phyloP scores from a whole-genome alignment of 2,888 invertebrate genomes.

The Caenorhabditis parvicauda region DNA sequence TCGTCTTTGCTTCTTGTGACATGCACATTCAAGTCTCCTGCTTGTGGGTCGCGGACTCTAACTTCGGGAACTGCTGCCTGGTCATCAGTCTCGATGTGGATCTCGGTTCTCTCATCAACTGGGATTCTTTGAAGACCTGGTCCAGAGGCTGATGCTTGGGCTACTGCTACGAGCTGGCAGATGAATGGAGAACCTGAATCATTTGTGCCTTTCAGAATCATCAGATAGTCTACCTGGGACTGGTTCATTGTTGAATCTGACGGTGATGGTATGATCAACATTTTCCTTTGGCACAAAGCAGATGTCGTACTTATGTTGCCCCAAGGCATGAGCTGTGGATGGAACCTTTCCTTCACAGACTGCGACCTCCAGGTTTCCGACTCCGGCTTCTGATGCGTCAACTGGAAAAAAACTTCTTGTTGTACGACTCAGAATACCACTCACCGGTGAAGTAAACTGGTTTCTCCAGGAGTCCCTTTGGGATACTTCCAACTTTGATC shows the following conservation, averaged over 20 bases:
- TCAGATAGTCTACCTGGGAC: conserved; percentile 68
- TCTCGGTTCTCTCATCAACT: conserved; percentile 70
- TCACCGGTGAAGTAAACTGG: conserved; percentile 76
- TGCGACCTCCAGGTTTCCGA: conserved; percentile 95
- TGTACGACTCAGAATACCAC: background rate
- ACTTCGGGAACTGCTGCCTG: conserved; percentile 32
- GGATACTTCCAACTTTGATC: conserved; percentile 74
- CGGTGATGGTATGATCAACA: conserved; percentile 58
- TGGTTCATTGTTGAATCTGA: conserved; percentile 67
- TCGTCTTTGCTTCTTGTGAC: conserved; percentile 35
- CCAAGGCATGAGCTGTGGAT: conserved; percentile 91
- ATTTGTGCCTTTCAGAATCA: background rate
- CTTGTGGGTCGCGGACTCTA: conserved; percentile 49
- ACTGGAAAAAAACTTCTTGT: conserved; percentile 64
- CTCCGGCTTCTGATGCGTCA: conserved; percentile 95
- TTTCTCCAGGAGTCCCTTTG: conserved; percentile 80
- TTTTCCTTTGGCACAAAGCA: conserved; percentile 59
- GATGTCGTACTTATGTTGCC: conserved; percentile 70
- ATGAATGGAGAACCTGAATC: conserved; percentile 85
- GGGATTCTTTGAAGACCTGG: conserved; percentile 74
- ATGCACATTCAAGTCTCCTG: conserved; percentile 44
- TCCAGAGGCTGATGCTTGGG: conserved; percentile 72
- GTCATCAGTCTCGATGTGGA: conserved; percentile 59
- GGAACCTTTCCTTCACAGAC: conserved; percentile 96
- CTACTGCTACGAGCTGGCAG: conserved; percentile 77